Evolutionary conservation across 2,113 vertebrate genomes (phyloP).

Genomic region (Gambusia holbrooki): DNA sequence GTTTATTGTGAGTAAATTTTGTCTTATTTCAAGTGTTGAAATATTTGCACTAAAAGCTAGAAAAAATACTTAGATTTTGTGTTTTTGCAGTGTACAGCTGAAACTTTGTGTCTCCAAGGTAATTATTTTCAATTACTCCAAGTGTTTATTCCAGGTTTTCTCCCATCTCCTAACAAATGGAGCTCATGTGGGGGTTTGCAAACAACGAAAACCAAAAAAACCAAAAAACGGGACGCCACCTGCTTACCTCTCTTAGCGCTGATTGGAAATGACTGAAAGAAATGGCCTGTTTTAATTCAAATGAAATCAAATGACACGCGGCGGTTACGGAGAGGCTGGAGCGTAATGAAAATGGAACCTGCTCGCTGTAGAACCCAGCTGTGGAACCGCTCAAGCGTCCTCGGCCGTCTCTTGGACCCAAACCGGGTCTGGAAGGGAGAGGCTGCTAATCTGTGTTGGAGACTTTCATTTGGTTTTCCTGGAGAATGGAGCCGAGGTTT

Average conservation of each 20-base stretch:
- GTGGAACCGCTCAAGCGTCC: conserved; percentile 55
- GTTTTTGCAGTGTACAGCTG: background rate
- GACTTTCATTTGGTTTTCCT: conserved; percentile 26
- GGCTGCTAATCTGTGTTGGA: conserved; percentile 18
- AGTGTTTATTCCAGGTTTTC: conserved; percentile 61
- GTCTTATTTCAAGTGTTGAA: too few relatives aligned
- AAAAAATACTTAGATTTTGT: too few relatives aligned
- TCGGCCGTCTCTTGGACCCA: conserved; percentile 29
- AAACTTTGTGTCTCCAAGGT: conserved; percentile 28
- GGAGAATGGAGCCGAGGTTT: background rate
- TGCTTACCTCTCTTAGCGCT: conserved; percentile 64
- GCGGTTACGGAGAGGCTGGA: conserved; percentile 47
- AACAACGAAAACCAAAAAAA: background rate
- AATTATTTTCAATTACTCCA: conserved; percentile 52
- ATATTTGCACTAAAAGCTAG: too few relatives aligned
- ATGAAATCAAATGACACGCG: conserved; percentile 74
- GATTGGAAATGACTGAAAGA: conserved; percentile 73
- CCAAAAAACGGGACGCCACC: conserved; percentile 54
- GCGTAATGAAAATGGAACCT: conserved; percentile 68
- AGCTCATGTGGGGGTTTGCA: conserved; percentile 48
- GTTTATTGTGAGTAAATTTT: too few relatives aligned
- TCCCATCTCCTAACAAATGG: conserved; percentile 45
- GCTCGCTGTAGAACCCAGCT: conserved; percentile 65
- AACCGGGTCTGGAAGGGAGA: conserved; percentile 16
- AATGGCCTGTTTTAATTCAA: conserved; percentile 68